phyloP scores from a whole-genome alignment of 2,797 vertebrate genomes.

The Babyrousa celebensis region DNA sequence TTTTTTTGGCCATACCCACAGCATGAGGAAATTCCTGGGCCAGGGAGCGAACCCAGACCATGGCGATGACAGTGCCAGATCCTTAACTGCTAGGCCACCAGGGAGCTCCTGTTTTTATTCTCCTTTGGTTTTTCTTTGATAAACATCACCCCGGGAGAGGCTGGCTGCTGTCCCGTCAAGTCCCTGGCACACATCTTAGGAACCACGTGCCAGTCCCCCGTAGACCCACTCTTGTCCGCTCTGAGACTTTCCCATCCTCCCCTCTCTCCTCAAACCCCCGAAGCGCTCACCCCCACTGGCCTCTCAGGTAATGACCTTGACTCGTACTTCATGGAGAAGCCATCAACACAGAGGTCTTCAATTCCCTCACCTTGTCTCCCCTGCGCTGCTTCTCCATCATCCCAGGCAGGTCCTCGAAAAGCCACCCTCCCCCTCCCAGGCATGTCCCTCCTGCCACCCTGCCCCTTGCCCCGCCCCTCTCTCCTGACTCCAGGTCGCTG shows the following conservation, averaged over 20 bases:
- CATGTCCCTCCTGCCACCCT: neutral
- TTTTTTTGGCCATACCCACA: neutral
- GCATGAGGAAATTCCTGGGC: too few relatives aligned
- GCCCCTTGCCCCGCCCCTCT: too few relatives aligned
- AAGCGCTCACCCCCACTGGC: too few relatives aligned
- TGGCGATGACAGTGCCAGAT: too few relatives aligned
- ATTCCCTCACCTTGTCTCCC: neutral
- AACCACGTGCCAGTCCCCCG: neutral
- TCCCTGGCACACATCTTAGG: fast-evolving
- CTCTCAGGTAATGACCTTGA: neutral
- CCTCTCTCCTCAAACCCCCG: neutral
- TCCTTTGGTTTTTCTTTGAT: neutral
- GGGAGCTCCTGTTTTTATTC: too few relatives aligned
- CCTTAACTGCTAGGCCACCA: too few relatives aligned
- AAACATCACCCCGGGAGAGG: neutral
- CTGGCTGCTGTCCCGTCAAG: neutral
- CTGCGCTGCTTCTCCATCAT: too few relatives aligned
- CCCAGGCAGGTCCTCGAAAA: neutral
- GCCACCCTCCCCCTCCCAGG: neutral
- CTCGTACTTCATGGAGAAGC: neutral
- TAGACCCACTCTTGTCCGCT: neutral
- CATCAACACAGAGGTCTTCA: too few relatives aligned
- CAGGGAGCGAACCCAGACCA: too few relatives aligned
- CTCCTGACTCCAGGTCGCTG: neutral
- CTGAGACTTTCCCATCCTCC: neutral